These are phyloP conservation scores for Pimpla rufipes DNA, from an alignment of 2,888 invertebrate species.

Conservation along the genomic window DNA sequence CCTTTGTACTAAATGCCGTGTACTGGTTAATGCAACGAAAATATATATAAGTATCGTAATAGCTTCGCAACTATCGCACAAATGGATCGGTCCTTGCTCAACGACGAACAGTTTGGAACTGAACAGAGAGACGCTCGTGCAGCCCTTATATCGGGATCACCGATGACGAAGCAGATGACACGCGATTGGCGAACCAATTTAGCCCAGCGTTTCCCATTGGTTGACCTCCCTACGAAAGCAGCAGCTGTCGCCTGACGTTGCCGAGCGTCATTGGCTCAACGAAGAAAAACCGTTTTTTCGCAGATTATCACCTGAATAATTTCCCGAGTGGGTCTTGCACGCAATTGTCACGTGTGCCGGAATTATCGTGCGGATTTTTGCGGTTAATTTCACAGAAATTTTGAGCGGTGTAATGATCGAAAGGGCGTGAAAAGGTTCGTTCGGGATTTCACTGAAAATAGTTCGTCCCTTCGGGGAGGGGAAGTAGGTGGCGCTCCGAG, in stretches of 20 bases:
- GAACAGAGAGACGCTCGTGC: conserved; percentile 22
- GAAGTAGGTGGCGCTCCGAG: conserved; percentile 38
- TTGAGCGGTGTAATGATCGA: not conserved
- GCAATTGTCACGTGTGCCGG: not conserved
- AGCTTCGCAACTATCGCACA: conserved; percentile 15
- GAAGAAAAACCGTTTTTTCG: conserved; percentile 69
- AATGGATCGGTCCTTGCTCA: not conserved
- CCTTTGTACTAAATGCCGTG: conserved; percentile 51
- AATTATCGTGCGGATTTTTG: not conserved
- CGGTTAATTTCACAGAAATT: conserved; percentile 31
- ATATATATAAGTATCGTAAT: conserved; percentile 2
- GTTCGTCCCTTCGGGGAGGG: not conserved
- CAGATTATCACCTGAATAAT: conserved; percentile 1
- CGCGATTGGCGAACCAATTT: conserved; percentile 61
- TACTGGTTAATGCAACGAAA: conserved; percentile 43
- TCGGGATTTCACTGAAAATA: conserved; percentile 4
- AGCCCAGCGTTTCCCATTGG: conserved; percentile 70
- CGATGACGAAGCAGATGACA: conserved; percentile 58
- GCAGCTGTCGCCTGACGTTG: conserved; percentile 66
- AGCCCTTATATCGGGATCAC: conserved; percentile 43
- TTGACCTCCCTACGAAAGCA: conserved; percentile 27
- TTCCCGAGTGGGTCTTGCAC: conserved; percentile 2
- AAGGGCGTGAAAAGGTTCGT: not conserved
- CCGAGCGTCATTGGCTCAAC: conserved; percentile 69
- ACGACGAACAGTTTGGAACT: conserved; percentile 51